Percentiles rank a stretch among this genome's conserved stretches.
These are phyloP conservation scores for Alviniconcha strummeri DNA, from an alignment of 2,888 invertebrate genomes.

Conservation along the genomic window DNA sequence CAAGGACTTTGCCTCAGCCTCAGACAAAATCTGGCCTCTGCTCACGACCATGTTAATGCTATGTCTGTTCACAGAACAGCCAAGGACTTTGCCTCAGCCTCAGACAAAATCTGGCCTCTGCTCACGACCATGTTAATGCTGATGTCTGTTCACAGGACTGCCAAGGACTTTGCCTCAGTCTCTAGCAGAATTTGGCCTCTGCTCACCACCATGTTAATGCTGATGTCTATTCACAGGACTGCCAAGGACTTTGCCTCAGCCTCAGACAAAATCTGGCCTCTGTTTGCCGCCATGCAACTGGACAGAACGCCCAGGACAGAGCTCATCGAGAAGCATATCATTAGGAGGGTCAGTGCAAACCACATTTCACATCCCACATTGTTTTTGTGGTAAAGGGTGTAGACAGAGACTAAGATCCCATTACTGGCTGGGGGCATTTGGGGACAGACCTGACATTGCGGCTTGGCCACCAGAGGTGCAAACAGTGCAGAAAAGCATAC, in stretches of 20 bases:
- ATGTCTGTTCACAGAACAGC: constrained; percentile 56
- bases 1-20: constrained; percentile 71
- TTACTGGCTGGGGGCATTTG: too few species aligned
- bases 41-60: constrained; percentile 59
- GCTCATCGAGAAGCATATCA: constrained; percentile 62
- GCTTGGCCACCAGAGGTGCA: too few species aligned
- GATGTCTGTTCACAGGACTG: too few species aligned
- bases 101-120: constrained; percentile 71
- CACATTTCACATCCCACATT: too few species aligned
- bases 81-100: constrained; percentile 71
- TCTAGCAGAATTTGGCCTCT: constrained; percentile 71
- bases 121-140: constrained; percentile 59
- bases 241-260: constrained; percentile 71
- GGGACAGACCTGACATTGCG: too few species aligned
- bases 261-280: constrained; percentile 71
- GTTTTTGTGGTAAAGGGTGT: too few species aligned
- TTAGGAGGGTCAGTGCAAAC: constrained; percentile 58
- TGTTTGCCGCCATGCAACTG: constrained; percentile 65
- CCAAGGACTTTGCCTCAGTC: constrained; percentile 71
- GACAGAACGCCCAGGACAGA: constrained; percentile 55
- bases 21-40: constrained; percentile 71
- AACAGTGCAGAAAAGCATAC: neutral
- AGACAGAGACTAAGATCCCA: too few species aligned
- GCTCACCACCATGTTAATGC: constrained; percentile 59
- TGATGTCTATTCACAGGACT: constrained; percentile 50